Conservation (phyloP, 2,888 invertebrate genomes). For the Lepetodrilus schrolli region DNA sequence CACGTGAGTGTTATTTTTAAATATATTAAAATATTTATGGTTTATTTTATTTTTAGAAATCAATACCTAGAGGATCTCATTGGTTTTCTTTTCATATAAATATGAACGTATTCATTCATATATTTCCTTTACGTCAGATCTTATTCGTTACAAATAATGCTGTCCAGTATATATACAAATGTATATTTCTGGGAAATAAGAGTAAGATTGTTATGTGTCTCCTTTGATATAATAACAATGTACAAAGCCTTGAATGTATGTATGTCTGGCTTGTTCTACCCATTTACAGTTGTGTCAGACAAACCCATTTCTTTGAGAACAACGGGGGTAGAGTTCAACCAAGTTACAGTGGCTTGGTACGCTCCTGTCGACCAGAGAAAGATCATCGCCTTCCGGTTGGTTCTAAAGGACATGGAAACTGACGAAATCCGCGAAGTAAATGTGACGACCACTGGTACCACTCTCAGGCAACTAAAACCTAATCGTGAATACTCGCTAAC, state of each 20-base stretch:
- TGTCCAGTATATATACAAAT: too few species aligned
- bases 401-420: neutral
- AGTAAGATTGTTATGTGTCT: too few species aligned
- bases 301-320: neutral
- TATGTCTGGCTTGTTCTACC: neutral
- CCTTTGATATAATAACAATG: too few species aligned
- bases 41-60: too few species aligned
- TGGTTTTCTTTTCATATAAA: too few species aligned
- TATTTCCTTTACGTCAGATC: too few species aligned
- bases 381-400: neutral
- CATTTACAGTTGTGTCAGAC: constrained; percentile 3
- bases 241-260: too few species aligned
- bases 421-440: neutral
- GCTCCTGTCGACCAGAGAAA: neutral
- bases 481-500: constrained; percentile 4
- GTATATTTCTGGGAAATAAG: too few species aligned
- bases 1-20: neutral
- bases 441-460: neutral
- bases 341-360: neutral
- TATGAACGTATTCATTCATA: too few species aligned
- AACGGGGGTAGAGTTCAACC: neutral
- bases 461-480: neutral
- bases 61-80: too few species aligned
- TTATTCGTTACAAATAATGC: too few species aligned
- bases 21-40: too few species aligned